phyloP scores from a whole-genome alignment of 2,113 vertebrate genomes.

The Hippocampus abdominalis region DNA sequence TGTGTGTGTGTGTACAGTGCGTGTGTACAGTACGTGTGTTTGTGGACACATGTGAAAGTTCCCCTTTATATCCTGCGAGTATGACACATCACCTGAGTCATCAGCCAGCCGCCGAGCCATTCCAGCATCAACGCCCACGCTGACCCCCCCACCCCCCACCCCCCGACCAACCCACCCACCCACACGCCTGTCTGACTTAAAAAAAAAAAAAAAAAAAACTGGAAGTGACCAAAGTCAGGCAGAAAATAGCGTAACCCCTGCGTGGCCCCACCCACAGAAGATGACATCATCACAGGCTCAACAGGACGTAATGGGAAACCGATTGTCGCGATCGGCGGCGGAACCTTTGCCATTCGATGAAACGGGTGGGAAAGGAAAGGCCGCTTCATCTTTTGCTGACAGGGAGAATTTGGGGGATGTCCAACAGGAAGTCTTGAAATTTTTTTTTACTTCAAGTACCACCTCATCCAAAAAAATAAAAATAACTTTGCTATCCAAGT shows the following conservation, averaged over 20 bases:
- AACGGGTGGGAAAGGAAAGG: not conserved
- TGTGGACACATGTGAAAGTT: constrained; percentile 2
- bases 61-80: constrained; percentile 5
- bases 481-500: no score
- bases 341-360: not conserved
- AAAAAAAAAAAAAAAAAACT: not conserved
- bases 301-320: not conserved
- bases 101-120: not conserved
- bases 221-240: not conserved
- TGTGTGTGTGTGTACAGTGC: not conserved
- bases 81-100: constrained; percentile 62
- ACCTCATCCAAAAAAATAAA: no score
- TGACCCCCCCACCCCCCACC: not conserved
- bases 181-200: not conserved
- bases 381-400: not conserved
- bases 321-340: not conserved
- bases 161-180: not conserved
- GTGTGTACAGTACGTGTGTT: constrained; percentile 4
- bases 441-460: no score
- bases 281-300: not conserved
- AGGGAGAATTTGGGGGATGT: no score
- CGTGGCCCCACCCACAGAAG: not conserved
- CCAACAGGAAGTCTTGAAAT: no score
- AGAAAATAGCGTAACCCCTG: not conserved
- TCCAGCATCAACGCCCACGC: constrained; percentile 1